Base-by-base conservation (phyloP, 2,888 invertebrate genomes). In the Agriotes lineatus region DNA sequence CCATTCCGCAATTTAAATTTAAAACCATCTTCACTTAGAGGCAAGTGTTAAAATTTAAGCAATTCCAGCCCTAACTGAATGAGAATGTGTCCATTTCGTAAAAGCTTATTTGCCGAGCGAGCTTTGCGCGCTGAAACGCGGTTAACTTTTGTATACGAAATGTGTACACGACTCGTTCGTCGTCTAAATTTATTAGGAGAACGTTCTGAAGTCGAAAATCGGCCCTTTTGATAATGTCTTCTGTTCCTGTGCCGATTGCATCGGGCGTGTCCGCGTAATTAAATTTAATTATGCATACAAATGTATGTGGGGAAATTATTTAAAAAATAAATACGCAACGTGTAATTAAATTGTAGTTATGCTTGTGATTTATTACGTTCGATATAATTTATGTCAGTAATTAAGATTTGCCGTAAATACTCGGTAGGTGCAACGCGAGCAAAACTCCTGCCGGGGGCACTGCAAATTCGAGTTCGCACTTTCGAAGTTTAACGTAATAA, bases 281-380 rank as follows among this genome's bases (percentile, higher is more conserved):
- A 79, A 77, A 78, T 77, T 77, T 77, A 78, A 79, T 79, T 77
- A 78, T 72, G 75, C 71, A 70, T 69, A 73, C 75, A 76, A 79
- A 78, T 77, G 76, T 75, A 78, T 75, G 79, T 73, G 73, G 75
- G 77, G 75, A 77, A 78, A 76, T 56, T 61, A 57, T 56, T 35
- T 25, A 25, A 25, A 35, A 58, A 70, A 66, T 63, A 68, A 66
- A 65, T 65, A 61, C 54, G 42, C 16, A 61, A 25, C 77, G 77
- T 82, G 78, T 82, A 83, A 83, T 83, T 83, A 83, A 83, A 82
- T 82, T 81, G 80, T 83, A 83, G 80, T 83, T 83, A 82, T 76
- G 80, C 81, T 81, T 79, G 81, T 83, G 83, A 83, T 84, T 83
- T 83, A 84, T 83, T 82, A 79, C 81, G 79, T 80, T 82, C 79